Conservation (phyloP, 2,888 invertebrate species). For the Drosophila monieri region DNA sequence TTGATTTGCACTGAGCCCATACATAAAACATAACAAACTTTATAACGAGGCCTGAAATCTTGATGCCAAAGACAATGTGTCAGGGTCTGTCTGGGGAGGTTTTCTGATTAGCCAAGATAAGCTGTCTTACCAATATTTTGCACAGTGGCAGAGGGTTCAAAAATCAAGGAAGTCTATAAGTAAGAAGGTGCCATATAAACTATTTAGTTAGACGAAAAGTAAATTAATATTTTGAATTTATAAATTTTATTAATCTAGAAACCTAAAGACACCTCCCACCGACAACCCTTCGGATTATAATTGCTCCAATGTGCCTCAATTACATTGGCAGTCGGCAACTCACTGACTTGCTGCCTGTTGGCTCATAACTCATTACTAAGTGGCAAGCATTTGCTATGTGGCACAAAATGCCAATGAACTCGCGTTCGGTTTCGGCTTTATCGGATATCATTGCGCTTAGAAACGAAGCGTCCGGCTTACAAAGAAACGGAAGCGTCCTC, state of each 20-base stretch:
- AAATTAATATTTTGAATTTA: not conserved
- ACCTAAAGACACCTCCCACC: slow-evolving; percentile 9
- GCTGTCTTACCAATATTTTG: slow-evolving; percentile 3
- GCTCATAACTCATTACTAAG: slow-evolving; percentile 67
- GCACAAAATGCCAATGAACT: slow-evolving; percentile 73
- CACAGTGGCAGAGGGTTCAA: slow-evolving; percentile 44
- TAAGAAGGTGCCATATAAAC: not conserved
- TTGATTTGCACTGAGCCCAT: slow-evolving; percentile 65
- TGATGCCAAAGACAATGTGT: slow-evolving; percentile 38
- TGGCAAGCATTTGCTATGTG: slow-evolving; percentile 69
- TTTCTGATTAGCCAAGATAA: slow-evolving; percentile 45
- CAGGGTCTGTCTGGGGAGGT: slow-evolving; percentile 17
- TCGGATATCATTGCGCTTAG: slow-evolving; percentile 43
- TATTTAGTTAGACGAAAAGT: too few relatives aligned
- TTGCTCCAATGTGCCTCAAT: slow-evolving; percentile 26
- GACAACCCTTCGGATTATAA: slow-evolving; percentile 9
- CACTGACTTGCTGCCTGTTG: slow-evolving; percentile 45
- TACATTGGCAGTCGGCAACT: slow-evolving; percentile 11
- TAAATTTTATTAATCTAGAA: not conserved
- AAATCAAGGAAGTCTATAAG: not conserved
- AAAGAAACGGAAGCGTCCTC: slow-evolving; percentile 71
- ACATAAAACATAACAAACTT: slow-evolving; percentile 65
- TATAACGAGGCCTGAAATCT: slow-evolving; percentile 34
- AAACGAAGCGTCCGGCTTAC: slow-evolving; percentile 26
- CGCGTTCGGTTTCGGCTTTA: slow-evolving; percentile 27